Evolutionary conservation across 2,113 vertebrate species (phyloP), one percentile per base, ranked within the genome.

Genomic region (Hemiscyllium ocellatum): DNA sequence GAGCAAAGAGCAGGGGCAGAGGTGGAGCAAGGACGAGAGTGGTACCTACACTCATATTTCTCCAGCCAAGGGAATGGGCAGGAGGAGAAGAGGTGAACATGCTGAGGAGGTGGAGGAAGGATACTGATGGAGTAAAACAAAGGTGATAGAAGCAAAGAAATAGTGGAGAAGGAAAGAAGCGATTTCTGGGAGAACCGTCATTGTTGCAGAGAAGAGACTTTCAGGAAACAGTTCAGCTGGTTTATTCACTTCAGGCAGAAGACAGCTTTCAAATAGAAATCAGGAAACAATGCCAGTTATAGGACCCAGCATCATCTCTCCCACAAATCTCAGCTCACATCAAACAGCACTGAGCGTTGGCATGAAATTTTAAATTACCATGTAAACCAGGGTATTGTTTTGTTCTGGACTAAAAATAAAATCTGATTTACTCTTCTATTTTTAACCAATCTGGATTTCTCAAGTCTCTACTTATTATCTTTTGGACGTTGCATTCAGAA

Each of bases 361-460:
- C 26, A 89, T 89, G 61, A 52, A 26, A 50, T 87, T 50, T 56
- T 2, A 24, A 52, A 50, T 33, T 50, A 24, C 50, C 52, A 52
- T 8, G 1, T 80, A 37, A 37, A 80, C 5, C 86, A 69, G 42
- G 42, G 66, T 37, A 91, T 19, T 3, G 47, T 94, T 66, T 47
- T 24, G 10, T 68, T 22, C 33, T 66, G 61, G 17, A 2, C 91
- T 66, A 24, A 69, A 24, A 47, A 69, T 37, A 37, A 94, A 93
- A 94, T 94, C n/a, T 52, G 50, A 89, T 56, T 87, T 80, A 52
- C 86, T 29, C 24, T 94, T 68, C 85, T 50, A 87, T 94, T 42
- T 70, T 47, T 61, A 33, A 33, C n/a, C 66, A 47, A 70, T 70
- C 33, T 0, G 65, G 66, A 69, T 94, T 94, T 69, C 66, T 94